Conservation (phyloP, 2,888 invertebrate species). For the Protonemura montana region DNA sequence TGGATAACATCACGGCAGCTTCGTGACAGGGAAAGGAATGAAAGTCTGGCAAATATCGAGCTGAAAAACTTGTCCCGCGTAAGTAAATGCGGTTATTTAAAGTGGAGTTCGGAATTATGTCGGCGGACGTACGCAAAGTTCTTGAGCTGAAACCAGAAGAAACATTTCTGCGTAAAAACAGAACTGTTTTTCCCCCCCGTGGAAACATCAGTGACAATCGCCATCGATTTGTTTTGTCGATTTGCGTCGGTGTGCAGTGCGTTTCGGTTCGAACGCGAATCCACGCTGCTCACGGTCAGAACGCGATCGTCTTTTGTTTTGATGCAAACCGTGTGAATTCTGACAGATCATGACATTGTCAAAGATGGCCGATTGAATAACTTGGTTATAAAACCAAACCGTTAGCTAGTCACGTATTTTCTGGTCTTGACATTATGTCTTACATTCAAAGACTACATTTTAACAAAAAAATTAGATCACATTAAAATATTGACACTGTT, state of each 20-base stretch:
- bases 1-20: not conserved
- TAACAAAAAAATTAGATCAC: too few relatives aligned
- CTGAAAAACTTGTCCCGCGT: not conserved
- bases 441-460: too few relatives aligned
- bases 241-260: not conserved
- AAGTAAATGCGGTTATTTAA: not conserved
- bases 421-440: too few relatives aligned
- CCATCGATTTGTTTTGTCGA: not conserved
- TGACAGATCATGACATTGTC: too few relatives aligned
- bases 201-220: not conserved
- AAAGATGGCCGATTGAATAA: too few relatives aligned
- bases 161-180: not conserved
- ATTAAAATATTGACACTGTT: too few relatives aligned
- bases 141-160: not conserved
- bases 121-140: not conserved
- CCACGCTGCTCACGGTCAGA: too few relatives aligned
- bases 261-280: not conserved
- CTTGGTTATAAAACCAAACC: too few relatives aligned
- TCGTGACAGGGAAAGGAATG: not conserved
- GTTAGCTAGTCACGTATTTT: too few relatives aligned
- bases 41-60: not conserved
- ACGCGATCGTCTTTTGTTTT: too few relatives aligned
- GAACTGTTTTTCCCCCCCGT: too few relatives aligned
- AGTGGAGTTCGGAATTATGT: not conserved
- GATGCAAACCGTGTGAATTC: too few relatives aligned